Base-by-base conservation (phyloP, 2,888 invertebrate genomes). In the Agrotis segetum region DNA sequence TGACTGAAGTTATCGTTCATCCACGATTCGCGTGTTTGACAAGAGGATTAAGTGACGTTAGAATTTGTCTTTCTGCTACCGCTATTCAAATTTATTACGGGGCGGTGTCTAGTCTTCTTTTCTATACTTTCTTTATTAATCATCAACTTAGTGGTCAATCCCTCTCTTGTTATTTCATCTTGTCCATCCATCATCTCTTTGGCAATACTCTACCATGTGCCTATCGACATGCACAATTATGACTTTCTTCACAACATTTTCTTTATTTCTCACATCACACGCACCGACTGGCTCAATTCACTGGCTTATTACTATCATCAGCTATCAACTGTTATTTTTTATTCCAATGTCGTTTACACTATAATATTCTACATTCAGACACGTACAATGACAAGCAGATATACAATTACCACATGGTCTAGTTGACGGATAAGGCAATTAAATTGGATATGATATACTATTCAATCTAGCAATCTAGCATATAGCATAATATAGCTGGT, bases 361-460 rank as follows among this genome's bases (percentile, higher is more conserved):
- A 58, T 49, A 49, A 56, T 58, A 52, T 62, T 49, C 47, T 5
- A 59, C 40, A 65, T 34, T n/a, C 7, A 46, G 7, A n/a, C 53
- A 65, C 52, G 24, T 74, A 19, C 7, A 55, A 60, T n/a, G 17
- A 68, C 65, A 62, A 52, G 60, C 63, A 50, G 52, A 53, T 53
- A 44, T 34, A 50, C 44, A 62, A 68, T 81, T 63, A 50, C 17
- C 49, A 53, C 65, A 55, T 63, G 44, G 14, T 49, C 34, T 50
- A 59, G 70, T 53, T 66, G 59, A 77, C 78, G 65, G 71, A 82
- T 66, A 77, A 77, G 46, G 77, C 70, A 77, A 81, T 77, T 77
- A 63, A 70, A 70, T 64, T 70, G 40, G 64, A 9, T 62, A 81
- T 81, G 24, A 55, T 81, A 70, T 62, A 52, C 62, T 21, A 81